A percentile compares a stretch with the other conserved stretches of the same genome.
Conservation (phyloP, 92 coral and sea anemone species). For the Zoanthus solanderi region DNA sequence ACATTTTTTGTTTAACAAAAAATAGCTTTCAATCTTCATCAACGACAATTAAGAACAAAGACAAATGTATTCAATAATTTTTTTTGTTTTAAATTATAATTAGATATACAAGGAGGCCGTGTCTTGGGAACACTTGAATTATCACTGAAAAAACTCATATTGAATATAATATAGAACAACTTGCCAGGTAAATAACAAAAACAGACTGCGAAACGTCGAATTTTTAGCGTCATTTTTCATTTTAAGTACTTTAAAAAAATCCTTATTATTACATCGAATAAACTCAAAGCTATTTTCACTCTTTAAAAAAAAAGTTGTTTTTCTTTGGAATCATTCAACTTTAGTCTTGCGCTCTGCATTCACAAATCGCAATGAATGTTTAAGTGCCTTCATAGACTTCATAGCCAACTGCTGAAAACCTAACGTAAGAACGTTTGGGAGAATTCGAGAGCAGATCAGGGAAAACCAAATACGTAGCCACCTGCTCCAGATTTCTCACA, state of each 20-base stretch:
- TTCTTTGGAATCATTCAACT: too few species aligned
- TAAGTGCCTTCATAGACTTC: too few species aligned
- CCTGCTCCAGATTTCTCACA: too few species aligned
- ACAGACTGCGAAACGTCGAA: background rate
- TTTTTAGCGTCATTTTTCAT: background rate
- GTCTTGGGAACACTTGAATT: background rate
- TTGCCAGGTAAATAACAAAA: too few species aligned
- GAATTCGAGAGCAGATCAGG: too few species aligned
- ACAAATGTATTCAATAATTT: background rate
- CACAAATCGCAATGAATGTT: too few species aligned
- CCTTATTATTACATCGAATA: background rate
- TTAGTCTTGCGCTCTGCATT: too few species aligned
- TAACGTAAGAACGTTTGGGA: too few species aligned
- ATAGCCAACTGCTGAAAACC: too few species aligned
- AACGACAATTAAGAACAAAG: background rate
- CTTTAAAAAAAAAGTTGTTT: too few species aligned
- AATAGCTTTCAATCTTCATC: background rate
- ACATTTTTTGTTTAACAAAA: background rate
- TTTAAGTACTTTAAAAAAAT: background rate
- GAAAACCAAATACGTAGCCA: too few species aligned
- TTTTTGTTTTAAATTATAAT: background rate
- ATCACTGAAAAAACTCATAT: background rate
- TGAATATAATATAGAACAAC: background rate
- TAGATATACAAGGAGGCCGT: background rate
- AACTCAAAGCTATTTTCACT: too few species aligned